Evolutionary conservation across 1,140 invertebrate genomes (phyloP).

Genomic region (Delia radicum): DNA sequence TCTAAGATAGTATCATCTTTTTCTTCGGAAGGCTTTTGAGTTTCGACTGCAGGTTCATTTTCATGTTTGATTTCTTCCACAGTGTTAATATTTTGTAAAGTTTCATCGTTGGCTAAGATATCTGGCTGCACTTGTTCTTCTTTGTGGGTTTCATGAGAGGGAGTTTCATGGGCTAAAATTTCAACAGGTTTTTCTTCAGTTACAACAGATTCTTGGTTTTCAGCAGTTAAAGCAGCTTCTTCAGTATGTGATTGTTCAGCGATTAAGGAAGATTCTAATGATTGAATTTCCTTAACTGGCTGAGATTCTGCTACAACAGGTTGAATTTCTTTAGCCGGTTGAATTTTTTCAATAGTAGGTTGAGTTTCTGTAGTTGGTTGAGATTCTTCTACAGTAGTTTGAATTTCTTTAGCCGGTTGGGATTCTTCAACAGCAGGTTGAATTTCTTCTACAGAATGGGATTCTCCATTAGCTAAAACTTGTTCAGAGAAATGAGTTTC

Average conservation of each 20-base stretch:
- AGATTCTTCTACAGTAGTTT: not conserved
- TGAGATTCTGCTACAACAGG: not conserved
- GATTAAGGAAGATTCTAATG: too few relatives aligned
- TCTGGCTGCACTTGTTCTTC: not conserved
- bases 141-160: not conserved
- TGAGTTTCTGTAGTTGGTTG: not conserved
- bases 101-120: not conserved
- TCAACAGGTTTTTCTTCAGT: not conserved
- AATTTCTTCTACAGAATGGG: not conserved
- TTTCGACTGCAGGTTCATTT: not conserved
- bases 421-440: not conserved
- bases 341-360: not conserved
- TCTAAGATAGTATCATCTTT: not conserved
- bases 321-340: not conserved
- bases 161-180: not conserved
- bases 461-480: not conserved
- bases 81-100: not conserved
- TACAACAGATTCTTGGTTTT: not conserved
- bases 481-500: not conserved
- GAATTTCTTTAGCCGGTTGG: not conserved
- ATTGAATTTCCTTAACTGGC: not conserved
- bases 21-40: not conserved
- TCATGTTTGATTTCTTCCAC: not conserved
- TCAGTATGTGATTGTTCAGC: not conserved
- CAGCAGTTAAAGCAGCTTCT: not conserved